These are phyloP conservation scores for Mycteria americana DNA, from an alignment of 2,797 vertebrate genomes.

Conservation along the genomic window DNA sequence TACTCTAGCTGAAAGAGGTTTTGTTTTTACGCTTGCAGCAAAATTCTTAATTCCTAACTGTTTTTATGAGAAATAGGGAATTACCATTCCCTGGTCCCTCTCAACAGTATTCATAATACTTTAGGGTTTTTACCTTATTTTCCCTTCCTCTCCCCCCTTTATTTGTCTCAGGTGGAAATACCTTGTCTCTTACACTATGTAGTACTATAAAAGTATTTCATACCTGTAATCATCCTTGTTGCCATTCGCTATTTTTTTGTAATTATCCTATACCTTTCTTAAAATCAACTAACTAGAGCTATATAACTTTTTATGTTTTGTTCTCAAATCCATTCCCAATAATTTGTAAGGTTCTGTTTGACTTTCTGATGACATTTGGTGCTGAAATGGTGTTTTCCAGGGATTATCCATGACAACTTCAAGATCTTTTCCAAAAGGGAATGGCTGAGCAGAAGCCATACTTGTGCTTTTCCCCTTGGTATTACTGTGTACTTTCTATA, in stretches of 20 bases:
- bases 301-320: neutral
- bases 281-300: neutral
- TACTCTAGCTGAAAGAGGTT: neutral
- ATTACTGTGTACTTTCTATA: neutral
- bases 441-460: neutral
- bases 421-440: neutral
- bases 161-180: neutral
- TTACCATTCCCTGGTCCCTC: neutral
- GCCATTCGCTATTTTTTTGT: neutral
- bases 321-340: neutral
- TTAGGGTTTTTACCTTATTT: neutral
- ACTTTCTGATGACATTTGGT: neutral
- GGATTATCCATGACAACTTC: neutral
- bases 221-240: neutral
- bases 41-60: neutral
- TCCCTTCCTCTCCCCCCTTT: rapidly evolving
- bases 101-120: neutral
- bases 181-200: neutral
- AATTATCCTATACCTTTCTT: neutral
- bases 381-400: neutral
- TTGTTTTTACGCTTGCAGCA: neutral
- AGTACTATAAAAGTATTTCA: neutral
- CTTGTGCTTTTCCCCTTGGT: neutral
- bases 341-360: neutral
- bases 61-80: neutral